Base-by-base conservation (phyloP, 2,888 invertebrate species). In the Teinopalpus imperialis region DNA sequence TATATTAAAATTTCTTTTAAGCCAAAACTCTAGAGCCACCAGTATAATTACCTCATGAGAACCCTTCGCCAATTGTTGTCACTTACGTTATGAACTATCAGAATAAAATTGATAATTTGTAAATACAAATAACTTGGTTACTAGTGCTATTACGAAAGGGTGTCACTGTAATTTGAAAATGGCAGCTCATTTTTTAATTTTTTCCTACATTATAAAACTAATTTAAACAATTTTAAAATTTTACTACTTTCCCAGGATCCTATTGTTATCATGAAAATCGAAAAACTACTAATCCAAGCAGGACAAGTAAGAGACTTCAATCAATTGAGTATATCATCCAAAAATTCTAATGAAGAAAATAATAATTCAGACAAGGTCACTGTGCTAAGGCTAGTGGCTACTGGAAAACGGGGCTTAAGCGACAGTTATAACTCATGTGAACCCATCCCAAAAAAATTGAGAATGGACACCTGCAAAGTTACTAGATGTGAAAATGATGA, bases 401-500 rank as follows among this genome's bases (percentile, higher is more conserved):
- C 69, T 0, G 67, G 63, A 3, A 87, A 88, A 52, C 66, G 87
- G 3, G 64, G 63, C 0, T 52, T 79, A 1, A 83, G 81, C 16
- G 66, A 74, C 51, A 75, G 68, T 41, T 76, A 36, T 51, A 78
- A 54, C 45, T 76, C 81, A 0, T 66, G 68, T 46, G 82, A 86
- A 57, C 88, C 88, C 0, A 53, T 70, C 5, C 69, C 83, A 1
- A 88, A 88, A 56, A 85, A 74, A 54, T 34, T 77, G 5, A 63
- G 74, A 35, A 46, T 73, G 1, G 73, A 54, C 2, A 14, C 51
- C 1, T 48, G 44, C 31, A 51, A 54, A 1, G 35, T 40, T n/a
- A 47, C 54, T n/a, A 57, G 54, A 13, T 32, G 49, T 7, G 61
- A 64, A 6, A 67, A 64, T 23, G 67, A 76, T 39, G 74, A 80